Base-by-base conservation (phyloP, 1,140 invertebrate species). In the Cydia amplana region DNA sequence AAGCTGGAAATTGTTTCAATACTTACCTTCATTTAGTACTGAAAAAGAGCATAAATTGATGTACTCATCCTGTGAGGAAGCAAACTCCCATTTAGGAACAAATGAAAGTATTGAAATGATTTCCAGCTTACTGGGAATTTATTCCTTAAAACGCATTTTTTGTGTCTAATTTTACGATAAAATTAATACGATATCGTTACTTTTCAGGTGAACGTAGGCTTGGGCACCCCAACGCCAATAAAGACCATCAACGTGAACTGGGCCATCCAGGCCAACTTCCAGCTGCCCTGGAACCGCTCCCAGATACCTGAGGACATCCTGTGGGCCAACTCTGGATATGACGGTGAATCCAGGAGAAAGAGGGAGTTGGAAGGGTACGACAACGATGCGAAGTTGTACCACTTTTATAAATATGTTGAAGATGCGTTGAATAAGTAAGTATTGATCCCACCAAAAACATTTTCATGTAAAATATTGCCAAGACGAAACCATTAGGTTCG, bases 251-350 rank as follows among this genome's bases (percentile, higher is more conserved):
- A 86, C 49, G 18, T 93, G 0, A 93, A 93, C 75, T 91, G 86
- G 80, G 91, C 88, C 0, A 83, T 93, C 60, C 93, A 93, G 82
- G 84, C 88, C 4, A 93, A 93, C 78, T 93, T 93, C 72, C 85
- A 90, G 43, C 82, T 93, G 7, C 93, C 93, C 0, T 91, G 89
- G 87, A 91, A 89, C 18, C 78, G 88, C 72, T 87, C 79, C 25
- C 88, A 93, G 74, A 88, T 93, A 73, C 92, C 93, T 2, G 18
- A 85, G 0, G 88, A 92, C n/a, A 87, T 93, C 20, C 77, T 93
- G 16, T 81, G 82, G 10, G 87, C 85, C 0, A 89, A 93, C 65
- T 81, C 84, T 9, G 88, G 87, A 0, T 93, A 92, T 28, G 77
- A 81, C 16, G 90, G 87, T 2, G 46, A 36, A 9, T 82, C 91